Conservation (phyloP, 2,888 invertebrate species). For the Danaus chrysippus region DNA sequence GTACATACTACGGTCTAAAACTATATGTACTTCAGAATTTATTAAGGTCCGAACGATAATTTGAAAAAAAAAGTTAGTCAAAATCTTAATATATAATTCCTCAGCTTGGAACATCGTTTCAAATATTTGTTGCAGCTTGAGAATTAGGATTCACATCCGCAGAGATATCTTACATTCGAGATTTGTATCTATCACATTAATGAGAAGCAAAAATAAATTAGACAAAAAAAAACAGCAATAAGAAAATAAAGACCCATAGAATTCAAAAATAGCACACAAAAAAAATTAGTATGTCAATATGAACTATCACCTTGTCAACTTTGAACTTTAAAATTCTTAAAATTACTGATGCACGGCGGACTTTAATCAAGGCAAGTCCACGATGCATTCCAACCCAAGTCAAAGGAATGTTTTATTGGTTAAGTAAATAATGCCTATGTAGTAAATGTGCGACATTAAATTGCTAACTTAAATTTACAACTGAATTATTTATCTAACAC, state of each 20-base stretch:
- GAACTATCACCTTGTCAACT: conserved; percentile 74
- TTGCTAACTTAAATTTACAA: conserved; percentile 78
- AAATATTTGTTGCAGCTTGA: conserved; percentile 46
- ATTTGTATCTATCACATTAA: conserved; percentile 70
- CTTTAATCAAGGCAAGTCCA: conserved; percentile 43
- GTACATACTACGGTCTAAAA: conserved; percentile 71
- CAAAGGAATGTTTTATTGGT: conserved; percentile 75
- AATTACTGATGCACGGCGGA: conserved; percentile 66
- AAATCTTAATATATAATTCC: conserved; percentile 52
- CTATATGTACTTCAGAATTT: conserved; percentile 65
- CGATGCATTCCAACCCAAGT: conserved; percentile 68
- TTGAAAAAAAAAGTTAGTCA: conserved; percentile 58
- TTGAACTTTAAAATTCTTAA: conserved; percentile 75
- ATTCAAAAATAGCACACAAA: conserved; percentile 67
- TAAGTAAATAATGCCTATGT: conserved; percentile 78
- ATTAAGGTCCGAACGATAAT: conserved; percentile 47
- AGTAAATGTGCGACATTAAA: conserved; percentile 73
- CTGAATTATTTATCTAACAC: conserved; percentile 75
- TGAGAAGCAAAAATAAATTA: conserved; percentile 68
- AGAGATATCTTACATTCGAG: conserved; percentile 68
- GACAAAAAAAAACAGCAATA: conserved; percentile 55
- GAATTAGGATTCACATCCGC: conserved; percentile 65
- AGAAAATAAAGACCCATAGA: conserved; percentile 66
- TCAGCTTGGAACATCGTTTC: conserved; percentile 60
- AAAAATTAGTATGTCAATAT: conserved; percentile 65